Percentiles rank a stretch among this genome's conserved stretches.
Conservation (phyloP, 2,113 vertebrate genomes). For the Tor tambroides region DNA sequence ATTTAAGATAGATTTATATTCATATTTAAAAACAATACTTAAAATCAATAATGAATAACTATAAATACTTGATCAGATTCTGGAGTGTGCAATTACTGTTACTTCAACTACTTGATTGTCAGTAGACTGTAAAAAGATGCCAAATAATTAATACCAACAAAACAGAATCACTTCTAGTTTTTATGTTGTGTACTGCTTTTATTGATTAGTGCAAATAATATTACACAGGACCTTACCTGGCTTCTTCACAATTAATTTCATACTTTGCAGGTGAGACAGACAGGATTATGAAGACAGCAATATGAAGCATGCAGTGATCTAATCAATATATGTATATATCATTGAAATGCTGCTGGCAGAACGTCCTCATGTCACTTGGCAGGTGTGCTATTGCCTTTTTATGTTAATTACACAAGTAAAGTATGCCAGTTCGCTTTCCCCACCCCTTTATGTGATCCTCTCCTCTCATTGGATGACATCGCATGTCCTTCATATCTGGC, state of each 20-base stretch:
- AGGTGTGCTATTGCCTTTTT: background rate
- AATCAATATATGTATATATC: background rate
- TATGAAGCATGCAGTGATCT: background rate
- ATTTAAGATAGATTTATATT: no score
- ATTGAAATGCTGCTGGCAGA: conserved; percentile 44
- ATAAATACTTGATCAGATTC: background rate
- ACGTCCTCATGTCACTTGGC: background rate
- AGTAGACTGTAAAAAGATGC: background rate
- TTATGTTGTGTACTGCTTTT: background rate
- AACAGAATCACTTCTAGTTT: background rate
- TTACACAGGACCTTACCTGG: conserved; percentile 3
- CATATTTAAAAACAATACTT: background rate
- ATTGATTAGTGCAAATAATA: background rate
- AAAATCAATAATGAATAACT: background rate
- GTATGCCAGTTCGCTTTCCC: background rate
- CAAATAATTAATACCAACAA: background rate
- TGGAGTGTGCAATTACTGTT: background rate
- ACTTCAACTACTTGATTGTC: background rate
- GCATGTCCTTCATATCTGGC: conserved; percentile 58
- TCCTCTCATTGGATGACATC: conserved; percentile 29
- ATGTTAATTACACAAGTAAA: background rate
- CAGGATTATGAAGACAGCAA: background rate
- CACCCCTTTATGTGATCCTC: background rate
- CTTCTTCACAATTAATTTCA: conserved; percentile 46
- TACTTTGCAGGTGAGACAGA: background rate